These are phyloP conservation scores for Sinella curviseta DNA, from an alignment of 1,140 invertebrate genomes.

Conservation along the genomic window DNA sequence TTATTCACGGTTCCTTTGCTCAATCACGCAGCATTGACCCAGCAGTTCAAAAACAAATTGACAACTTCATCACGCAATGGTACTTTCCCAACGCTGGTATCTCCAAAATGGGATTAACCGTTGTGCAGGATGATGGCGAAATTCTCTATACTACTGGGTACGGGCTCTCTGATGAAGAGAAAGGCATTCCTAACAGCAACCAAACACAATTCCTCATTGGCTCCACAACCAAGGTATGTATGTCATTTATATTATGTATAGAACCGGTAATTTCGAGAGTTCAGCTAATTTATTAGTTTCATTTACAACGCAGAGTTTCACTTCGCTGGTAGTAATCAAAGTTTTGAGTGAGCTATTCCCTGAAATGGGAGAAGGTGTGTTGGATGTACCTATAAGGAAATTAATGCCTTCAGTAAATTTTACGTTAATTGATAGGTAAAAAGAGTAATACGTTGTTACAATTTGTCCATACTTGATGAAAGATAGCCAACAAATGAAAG, in stretches of 20 bases:
- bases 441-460: not conserved
- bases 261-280: not conserved
- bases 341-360: conserved; percentile 35
- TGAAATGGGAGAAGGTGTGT: conserved; percentile 23
- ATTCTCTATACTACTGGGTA: conserved; percentile 4
- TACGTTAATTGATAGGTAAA: conserved; percentile 37
- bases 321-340: conserved; percentile 25
- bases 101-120: not conserved
- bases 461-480: too few species aligned
- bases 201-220: conserved; percentile 14
- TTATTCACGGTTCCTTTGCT: too few species aligned
- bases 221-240: conserved; percentile 1
- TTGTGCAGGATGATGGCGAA: conserved; percentile 14
- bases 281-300: not conserved
- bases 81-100: not conserved
- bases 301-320: conserved; percentile 41
- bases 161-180: not conserved
- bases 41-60: not conserved
- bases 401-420: conserved; percentile 32
- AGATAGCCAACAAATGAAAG: not conserved
- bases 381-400: conserved; percentile 30
- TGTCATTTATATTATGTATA: not conserved
- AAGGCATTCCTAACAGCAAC: not conserved
- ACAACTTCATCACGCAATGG: not conserved
- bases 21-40: not conserved